phyloP scores from a whole-genome alignment of 2,797 vertebrate genomes.

The Pteronotus mesoamericanus region DNA sequence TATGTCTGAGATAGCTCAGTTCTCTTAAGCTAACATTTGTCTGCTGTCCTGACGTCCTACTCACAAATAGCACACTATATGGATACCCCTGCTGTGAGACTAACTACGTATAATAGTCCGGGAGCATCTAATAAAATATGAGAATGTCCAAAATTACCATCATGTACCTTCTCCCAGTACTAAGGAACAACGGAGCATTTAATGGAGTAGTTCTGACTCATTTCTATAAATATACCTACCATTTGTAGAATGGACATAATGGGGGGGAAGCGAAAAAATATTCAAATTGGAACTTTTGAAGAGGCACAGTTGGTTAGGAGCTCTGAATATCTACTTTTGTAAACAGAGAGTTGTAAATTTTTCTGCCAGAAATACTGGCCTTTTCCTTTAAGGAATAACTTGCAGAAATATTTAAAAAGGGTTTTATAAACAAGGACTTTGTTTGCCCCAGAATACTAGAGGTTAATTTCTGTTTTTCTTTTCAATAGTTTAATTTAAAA shows the following conservation, averaged over 20 bases:
- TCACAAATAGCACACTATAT: not conserved
- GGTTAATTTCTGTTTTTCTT: not conserved
- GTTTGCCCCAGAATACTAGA: not conserved
- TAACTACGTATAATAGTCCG: slow-evolving; percentile 33
- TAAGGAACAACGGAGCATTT: not conserved
- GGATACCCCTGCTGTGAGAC: not conserved
- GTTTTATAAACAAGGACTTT: not conserved
- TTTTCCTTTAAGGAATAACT: not conserved
- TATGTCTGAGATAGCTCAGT: slow-evolving; percentile 21
- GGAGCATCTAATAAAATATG: slow-evolving; percentile 39
- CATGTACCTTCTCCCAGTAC: not conserved
- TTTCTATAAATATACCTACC: not conserved
- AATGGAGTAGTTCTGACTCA: not conserved
- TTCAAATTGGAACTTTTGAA: not conserved
- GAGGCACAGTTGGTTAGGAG: not conserved
- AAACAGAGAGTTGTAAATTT: slow-evolving; percentile 2
- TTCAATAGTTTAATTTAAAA: not conserved
- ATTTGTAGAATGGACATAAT: slow-evolving; percentile 12
- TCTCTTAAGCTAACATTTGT: slow-evolving; percentile 26
- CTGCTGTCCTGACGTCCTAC: not conserved
- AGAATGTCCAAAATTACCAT: slow-evolving; percentile 32
- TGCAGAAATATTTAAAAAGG: not conserved
- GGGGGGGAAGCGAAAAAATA: not conserved
- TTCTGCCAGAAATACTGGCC: not conserved
- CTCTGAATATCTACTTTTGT: not conserved